Base-by-base conservation (phyloP, 2,888 invertebrate genomes). In the Spodoptera exigua region DNA sequence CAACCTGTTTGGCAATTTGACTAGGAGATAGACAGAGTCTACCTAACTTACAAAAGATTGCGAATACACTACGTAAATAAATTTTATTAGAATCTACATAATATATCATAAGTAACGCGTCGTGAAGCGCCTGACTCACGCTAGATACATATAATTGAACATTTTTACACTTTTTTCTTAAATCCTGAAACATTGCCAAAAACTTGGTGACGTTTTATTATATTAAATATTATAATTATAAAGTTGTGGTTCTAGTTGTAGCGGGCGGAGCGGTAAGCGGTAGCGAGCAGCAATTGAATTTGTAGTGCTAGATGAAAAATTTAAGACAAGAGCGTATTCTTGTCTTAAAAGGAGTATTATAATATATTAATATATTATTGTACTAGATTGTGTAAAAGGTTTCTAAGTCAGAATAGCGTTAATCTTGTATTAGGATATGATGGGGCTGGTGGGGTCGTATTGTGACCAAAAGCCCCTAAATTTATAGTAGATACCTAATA, bases 131-230 rank as follows among this genome's bases (percentile, higher is more conserved):
- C 65, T 84, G 85, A 83, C 45, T 84, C 84, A 84, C 51, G 3
- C 27, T n/a, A 14, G 9, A 70, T 66, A 66, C 66, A 61, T 72
- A 74, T 27, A 27, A 27, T 76, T 61, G 41, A 61, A 75, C 41
- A 71, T 70, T 76, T 73, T 75, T 70, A 76, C 77, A 78, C 66
- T 73, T 79, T n/a, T 83, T 83, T 71, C 75, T 58, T 70, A 74
- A 65, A 75, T 72, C 67, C 78, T 82, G 84, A 80, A 70, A 62
- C 71, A 52, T 53, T 84, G 84, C 85, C 84, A 85, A 80, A 74
- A 60, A 63, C 74, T 72, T 70, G 66, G 64, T 74, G 74, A 77
- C 77, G 71, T 76, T 76, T 79, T 77, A 84, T 81, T 76, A 75
- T 71, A 79, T 61, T 76, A 71, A 79, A 80, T 81, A 80, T 78